phyloP scores from a whole-genome alignment of 1,140 invertebrate genomes.

The Drosophila albomicans region DNA sequence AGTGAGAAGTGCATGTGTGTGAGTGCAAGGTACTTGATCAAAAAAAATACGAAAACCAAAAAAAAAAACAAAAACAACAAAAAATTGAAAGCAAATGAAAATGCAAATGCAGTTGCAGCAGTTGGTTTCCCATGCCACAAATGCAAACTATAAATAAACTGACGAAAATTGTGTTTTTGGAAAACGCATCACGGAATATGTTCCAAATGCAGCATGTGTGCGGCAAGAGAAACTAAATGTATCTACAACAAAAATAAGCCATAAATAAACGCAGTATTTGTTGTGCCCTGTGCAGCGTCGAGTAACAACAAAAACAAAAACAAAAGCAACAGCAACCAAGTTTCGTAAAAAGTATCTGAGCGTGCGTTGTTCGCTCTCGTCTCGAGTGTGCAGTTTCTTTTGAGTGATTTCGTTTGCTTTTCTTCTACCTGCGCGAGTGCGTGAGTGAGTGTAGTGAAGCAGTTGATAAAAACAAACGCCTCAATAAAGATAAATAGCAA shows the following conservation, averaged over 20 bases:
- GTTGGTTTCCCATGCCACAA: slow-evolving; percentile 10
- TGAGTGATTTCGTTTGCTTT: slow-evolving; percentile 70
- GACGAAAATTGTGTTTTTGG: slow-evolving; percentile 24
- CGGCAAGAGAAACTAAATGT: slow-evolving; percentile 34
- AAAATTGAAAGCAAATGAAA: slow-evolving; percentile 50
- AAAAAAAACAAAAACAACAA: slow-evolving; percentile 1
- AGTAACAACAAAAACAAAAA: slow-evolving; percentile 61
- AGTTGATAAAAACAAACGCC: slow-evolving; percentile 78
- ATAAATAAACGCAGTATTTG: slow-evolving; percentile 65
- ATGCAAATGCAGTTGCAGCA: slow-evolving; percentile 14
- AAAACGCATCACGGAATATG: slow-evolving; percentile 31
- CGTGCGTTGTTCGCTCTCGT: slow-evolving; percentile 17
- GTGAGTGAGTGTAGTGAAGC: slow-evolving; percentile 48
- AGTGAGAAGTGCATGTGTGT: slow-evolving; percentile 31
- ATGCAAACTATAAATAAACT: slow-evolving; percentile 44
- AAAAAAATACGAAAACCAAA: background rate
- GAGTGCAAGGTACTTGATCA: slow-evolving; percentile 32
- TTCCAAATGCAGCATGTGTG: slow-evolving; percentile 47
- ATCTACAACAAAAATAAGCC: slow-evolving; percentile 67
- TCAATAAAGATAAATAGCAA: slow-evolving; percentile 77
- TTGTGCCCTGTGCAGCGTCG: slow-evolving; percentile 64
- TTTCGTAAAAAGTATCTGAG: slow-evolving; percentile 74
- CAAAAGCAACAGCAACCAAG: slow-evolving; percentile 44
- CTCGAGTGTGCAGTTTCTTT: slow-evolving; percentile 62
- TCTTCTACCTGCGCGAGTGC: slow-evolving; percentile 59